These are phyloP conservation scores for Dipus sagitta DNA, from an alignment of 2,797 vertebrate species.

Conservation along the genomic window DNA sequence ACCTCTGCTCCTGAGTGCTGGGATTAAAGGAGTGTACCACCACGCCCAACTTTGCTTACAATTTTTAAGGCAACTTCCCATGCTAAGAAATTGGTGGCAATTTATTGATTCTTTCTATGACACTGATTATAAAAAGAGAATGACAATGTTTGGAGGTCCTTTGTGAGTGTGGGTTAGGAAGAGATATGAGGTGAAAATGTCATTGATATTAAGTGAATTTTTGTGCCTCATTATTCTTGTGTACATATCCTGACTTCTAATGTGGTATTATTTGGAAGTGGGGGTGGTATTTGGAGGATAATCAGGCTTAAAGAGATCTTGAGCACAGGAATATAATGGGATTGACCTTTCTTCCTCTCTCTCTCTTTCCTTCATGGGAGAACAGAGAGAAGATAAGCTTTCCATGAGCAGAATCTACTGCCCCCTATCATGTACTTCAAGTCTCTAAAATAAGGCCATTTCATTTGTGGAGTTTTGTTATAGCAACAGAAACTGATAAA, in stretches of 20 bases:
- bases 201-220: neutral
- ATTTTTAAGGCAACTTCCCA: conserved; percentile 4
- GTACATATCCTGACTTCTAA: neutral
- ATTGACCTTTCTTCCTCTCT: neutral
- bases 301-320: neutral
- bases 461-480: neutral
- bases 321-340: no score
- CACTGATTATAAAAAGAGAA: conserved; percentile 1
- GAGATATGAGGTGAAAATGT: neutral
- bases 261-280: neutral
- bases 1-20: no score
- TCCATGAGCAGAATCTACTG: neutral
- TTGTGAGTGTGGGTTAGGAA: neutral
- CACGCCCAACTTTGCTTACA: neutral
- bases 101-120: neutral
- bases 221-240: neutral
- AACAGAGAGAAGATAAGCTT: neutral
- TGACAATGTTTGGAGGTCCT: neutral
- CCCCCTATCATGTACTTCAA: neutral
- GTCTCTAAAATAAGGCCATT: neutral
- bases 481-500: neutral
- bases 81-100: neutral
- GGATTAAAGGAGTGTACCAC: no score
- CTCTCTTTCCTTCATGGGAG: neutral
- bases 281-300: neutral